Conservation (phyloP, 2,888 invertebrate genomes). For the Galeruca laticollis region DNA sequence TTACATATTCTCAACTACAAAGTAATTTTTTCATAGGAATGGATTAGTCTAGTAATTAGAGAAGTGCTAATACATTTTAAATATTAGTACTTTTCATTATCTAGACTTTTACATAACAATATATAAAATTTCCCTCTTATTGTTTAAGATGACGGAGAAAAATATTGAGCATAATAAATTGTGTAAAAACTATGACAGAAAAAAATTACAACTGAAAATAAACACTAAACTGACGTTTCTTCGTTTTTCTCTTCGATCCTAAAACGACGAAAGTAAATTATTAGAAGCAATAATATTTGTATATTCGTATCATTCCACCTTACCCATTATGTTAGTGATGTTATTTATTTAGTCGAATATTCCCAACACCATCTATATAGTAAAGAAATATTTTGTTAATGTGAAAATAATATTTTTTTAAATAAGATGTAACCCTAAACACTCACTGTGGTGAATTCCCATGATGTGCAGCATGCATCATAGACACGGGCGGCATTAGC, state of each 20-base stretch:
- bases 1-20: too few relatives aligned
- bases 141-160: background rate
- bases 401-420: background rate
- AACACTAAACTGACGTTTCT: constrained; percentile 61
- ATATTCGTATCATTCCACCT: background rate
- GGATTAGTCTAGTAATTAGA: too few relatives aligned
- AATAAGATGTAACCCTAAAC: constrained; percentile 6
- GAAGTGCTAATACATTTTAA: too few relatives aligned
- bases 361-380: constrained; percentile 66
- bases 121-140: background rate
- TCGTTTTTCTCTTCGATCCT: constrained; percentile 62
- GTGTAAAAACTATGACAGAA: constrained; percentile 4
- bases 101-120: background rate
- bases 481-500: constrained; percentile 63
- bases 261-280: constrained; percentile 43
- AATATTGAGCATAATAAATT: constrained; percentile 10
- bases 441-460: constrained; percentile 64
- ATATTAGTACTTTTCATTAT: too few relatives aligned
- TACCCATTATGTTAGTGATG: constrained; percentile 22
- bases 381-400: constrained; percentile 43
- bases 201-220: background rate
- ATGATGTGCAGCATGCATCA: constrained; percentile 62
- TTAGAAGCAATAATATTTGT: constrained; percentile 14
- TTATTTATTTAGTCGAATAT: constrained; percentile 61
- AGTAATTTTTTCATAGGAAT: too few relatives aligned